Percentiles rank a stretch among this genome's conserved stretches.
phyloP scores from a whole-genome alignment of 2,113 vertebrate species.

The Heterochromis multidens region DNA sequence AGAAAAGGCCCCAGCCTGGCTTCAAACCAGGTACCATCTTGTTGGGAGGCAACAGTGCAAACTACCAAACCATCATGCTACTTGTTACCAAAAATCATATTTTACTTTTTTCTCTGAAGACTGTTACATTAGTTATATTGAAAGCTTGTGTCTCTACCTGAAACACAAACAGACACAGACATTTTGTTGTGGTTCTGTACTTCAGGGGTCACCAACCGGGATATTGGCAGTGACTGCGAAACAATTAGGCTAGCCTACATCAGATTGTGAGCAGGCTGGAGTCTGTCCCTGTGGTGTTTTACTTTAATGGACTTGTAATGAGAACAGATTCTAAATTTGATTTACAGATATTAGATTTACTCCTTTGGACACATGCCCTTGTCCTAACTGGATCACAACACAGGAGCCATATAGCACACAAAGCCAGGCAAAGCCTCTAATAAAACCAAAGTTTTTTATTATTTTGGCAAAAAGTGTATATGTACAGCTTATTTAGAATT shows the following conservation, averaged over 20 bases:
- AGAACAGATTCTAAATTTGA: conserved; percentile 46
- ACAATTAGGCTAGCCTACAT: conserved; percentile 35
- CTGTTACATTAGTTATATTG: background rate
- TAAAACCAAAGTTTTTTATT: conserved; percentile 66
- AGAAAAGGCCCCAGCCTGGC: background rate
- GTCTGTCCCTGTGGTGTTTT: conserved; percentile 32
- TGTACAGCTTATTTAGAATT: conserved; percentile 70
- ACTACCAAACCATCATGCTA: background rate
- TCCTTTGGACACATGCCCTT: conserved; percentile 25
- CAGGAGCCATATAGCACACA: conserved; percentile 11
- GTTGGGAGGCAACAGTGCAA: background rate
- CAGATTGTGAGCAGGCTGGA: conserved; percentile 4
- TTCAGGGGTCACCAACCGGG: background rate
- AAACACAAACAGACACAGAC: background rate
- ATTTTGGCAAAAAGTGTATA: conserved; percentile 79
- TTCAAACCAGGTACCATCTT: background rate
- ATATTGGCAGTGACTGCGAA: conserved; percentile 16
- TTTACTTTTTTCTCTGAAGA: background rate
- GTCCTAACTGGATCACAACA: conserved; percentile 6
- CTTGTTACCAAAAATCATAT: background rate
- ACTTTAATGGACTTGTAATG: conserved; percentile 50
- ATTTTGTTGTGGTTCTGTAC: background rate
- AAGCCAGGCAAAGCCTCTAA: conserved; percentile 47
- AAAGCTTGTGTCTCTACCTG: background rate
- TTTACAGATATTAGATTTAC: conserved; percentile 41